These are phyloP conservation scores for Thecocarcelia acutangulata DNA, from an alignment of 2,888 invertebrate genomes.

Conservation along the genomic window DNA sequence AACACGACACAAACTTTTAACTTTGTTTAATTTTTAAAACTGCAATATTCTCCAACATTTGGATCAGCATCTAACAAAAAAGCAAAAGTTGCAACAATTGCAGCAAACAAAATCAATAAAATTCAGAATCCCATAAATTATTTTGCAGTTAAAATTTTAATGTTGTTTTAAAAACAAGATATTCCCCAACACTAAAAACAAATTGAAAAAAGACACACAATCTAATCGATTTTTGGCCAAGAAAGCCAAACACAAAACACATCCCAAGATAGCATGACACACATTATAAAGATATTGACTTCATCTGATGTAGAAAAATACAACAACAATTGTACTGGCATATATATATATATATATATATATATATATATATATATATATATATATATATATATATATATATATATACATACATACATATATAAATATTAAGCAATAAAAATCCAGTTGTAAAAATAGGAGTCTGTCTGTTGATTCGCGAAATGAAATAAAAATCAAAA, in stretches of 20 bases:
- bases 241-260: constrained; percentile 47
- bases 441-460: constrained; percentile 58
- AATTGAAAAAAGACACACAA: constrained; percentile 13
- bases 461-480: constrained; percentile 63
- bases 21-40: neutral
- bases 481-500: neutral
- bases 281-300: constrained; percentile 49
- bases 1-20: too few species aligned
- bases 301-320: constrained; percentile 39
- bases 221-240: constrained; percentile 60
- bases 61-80: neutral
- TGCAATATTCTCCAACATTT: neutral
- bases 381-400: too few species aligned
- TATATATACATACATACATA: too few species aligned
- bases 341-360: too few species aligned
- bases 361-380: too few species aligned
- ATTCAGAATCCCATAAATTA: constrained; percentile 10
- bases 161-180: constrained; percentile 14
- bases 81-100: neutral
- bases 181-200: constrained; percentile 18
- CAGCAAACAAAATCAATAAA: constrained; percentile 12
- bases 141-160: constrained; percentile 25
- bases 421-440: constrained; percentile 60
- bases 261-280: constrained; percentile 54
- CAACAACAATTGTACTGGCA: constrained; percentile 20